Conservation (phyloP, 2,888 invertebrate genomes). For the Agrochola litura region DNA sequence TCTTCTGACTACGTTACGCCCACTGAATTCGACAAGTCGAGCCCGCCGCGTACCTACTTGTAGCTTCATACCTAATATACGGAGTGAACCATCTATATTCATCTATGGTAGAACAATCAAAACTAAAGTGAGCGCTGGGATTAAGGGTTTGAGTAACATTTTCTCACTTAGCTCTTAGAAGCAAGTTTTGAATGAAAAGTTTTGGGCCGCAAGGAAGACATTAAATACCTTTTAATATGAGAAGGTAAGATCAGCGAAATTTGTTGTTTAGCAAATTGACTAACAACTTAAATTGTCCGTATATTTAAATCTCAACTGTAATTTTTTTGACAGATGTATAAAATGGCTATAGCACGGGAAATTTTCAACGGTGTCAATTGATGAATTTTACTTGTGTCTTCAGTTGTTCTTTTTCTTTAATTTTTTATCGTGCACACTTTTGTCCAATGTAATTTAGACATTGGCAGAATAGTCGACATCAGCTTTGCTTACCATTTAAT, state of each 20-base stretch:
- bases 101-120: conserved; percentile 16
- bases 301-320: background rate
- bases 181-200: conserved; percentile 21
- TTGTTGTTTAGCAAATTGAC: background rate
- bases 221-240: background rate
- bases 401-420: no score
- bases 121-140: conserved; percentile 25
- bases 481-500: no score
- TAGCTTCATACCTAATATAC: no score
- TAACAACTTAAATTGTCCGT: background rate
- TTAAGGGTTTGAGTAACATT: conserved; percentile 20
- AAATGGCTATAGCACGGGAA: background rate
- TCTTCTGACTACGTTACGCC: no score
- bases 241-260: background rate
- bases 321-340: background rate
- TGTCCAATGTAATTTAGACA: no score
- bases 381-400: no score
- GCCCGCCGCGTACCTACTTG: no score
- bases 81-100: no score
- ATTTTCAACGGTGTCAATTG: no score
- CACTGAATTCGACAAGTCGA: no score
- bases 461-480: no score
- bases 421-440: no score
- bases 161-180: conserved; percentile 12
- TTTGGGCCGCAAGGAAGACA: background rate